Percentiles rank a stretch among this genome's conserved stretches.
These are phyloP conservation scores for Chloroceryle aenea DNA, from an alignment of 2,113 vertebrate species.

Conservation along the genomic window DNA sequence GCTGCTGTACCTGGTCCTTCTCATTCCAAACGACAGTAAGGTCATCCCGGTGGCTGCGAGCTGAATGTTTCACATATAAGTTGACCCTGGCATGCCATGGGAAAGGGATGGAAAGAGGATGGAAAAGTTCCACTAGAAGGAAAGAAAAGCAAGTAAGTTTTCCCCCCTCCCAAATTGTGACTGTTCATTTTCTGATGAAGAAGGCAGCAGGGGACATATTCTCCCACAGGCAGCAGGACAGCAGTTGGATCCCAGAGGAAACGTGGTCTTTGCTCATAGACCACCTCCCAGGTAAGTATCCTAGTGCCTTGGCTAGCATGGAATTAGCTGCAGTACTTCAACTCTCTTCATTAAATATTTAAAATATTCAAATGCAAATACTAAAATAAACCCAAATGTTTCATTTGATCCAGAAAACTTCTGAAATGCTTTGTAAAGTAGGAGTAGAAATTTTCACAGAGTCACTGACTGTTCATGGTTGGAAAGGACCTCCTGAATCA, in stretches of 20 bases:
- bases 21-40: constrained; percentile 76
- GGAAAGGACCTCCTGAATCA: no score
- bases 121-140: constrained; percentile 75
- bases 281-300: background rate
- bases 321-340: background rate
- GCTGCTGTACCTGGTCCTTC: constrained; percentile 55
- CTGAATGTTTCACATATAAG: constrained; percentile 63
- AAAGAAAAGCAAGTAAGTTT: background rate
- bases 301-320: background rate
- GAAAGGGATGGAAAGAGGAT: constrained; percentile 54
- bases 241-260: background rate
- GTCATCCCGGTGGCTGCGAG: constrained; percentile 52
- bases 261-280: background rate
- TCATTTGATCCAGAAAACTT: background rate
- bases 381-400: background rate
- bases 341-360: background rate
- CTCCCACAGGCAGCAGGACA: background rate
- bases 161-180: background rate
- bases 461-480: no score
- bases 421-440: background rate
- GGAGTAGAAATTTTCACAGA: background rate
- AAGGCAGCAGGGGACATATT: background rate
- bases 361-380: background rate
- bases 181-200: background rate
- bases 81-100: constrained; percentile 68